Evolutionary conservation across 92 coral and sea anemone genomes (phyloP), one percentile per base, ranked within the genome.

Genomic region (Porites cylindrica): DNA sequence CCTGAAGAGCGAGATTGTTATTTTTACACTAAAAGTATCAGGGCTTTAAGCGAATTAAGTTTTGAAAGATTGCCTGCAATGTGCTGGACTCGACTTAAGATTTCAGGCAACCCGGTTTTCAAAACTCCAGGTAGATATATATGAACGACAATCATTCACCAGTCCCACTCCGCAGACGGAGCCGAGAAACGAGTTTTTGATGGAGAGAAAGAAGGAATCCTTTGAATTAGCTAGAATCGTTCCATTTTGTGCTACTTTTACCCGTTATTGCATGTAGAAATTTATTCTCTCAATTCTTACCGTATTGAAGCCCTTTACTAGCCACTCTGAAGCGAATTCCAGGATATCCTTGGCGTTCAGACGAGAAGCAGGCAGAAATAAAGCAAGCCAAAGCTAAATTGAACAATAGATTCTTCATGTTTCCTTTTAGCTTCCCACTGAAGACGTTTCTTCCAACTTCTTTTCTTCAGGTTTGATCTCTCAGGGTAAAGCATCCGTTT

Each of bases 261-360:
- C 10, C 32, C 43, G 4, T 5, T 20, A 23, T 8, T 21, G 24
- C 21, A 51, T 9, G 21, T 72, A 18, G 21, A 7, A 13, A 13
- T 14, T 62, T 6, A 62, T 59, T 16, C 19, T 58, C 21, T 10
- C 11, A 32, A 50, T 38, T 38, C 98, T 84, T 81, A 96, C 98
- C 97, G 82, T 94, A 86, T 29, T 88, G 87, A 10, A 96, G 88
- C 10, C 95, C 98, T 32, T 91, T 94, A 85, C 94, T 93, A 29
- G 95, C 94, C 10, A 96, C 29, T 21, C 98, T 90, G 59, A 96
- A 19, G n/a, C 89, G 93, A 81, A 96, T 85, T 11, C 98, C 98
- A 38, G 98, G 98, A 38, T 72, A 4, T 3, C 66, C 21, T 60
- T 72, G 8, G 70, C 8, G 69, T 47, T 38, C 51, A 62, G 23